Evolutionary conservation across 30 jellyfish, hydroid and myxozoan species (phyloP), one percentile per base, ranked within the genome.

Genomic region (Rhopilema esculentum): DNA sequence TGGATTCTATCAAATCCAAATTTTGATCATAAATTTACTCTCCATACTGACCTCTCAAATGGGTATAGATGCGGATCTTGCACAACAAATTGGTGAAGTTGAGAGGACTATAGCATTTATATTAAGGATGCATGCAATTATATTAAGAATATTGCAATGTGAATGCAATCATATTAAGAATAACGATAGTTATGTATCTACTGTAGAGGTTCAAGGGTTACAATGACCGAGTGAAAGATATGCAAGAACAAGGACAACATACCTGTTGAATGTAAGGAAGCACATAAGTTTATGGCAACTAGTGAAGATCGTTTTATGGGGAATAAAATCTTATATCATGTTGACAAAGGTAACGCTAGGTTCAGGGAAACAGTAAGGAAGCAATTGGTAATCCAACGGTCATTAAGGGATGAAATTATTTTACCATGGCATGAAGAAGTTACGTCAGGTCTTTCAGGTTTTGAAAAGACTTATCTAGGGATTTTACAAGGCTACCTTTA

Each of bases 1-100:
- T 93, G 96, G 15, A 61, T 91, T 24, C 85, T 84, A n/a, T 27
- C 84, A 0, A 84, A 51, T 66, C 97, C 96, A 4, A 63, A 83
- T 68, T 66, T 77, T 48, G 9, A 57, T 1, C 70, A 66, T 8
- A 24, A 52, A 12, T 91, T 91, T 78, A 20, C 71, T 40, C 61
- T 88, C 65, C 49, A 83, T 63, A 82, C 95, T 20, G 97, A 88
- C 69, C 89, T 33, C 82, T 52, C 70, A 29, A 49, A 31, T 67
- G 1, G 94, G 84, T 18, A 51, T 88, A 0, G 95, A 90, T 15
- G 95, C 91, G 1, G 62, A 84, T 12, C 95, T 91, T 48, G 72
- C 91, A 20, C 96, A 85, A 71, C 27, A 73, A 63, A 30, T 65
- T 1, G 69, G 66, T 31, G 97, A 96, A 0, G 27, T 0, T 4